Evolutionary conservation across 2,888 invertebrate genomes (phyloP).

Genomic region (Fissipunctia ypsillon): DNA sequence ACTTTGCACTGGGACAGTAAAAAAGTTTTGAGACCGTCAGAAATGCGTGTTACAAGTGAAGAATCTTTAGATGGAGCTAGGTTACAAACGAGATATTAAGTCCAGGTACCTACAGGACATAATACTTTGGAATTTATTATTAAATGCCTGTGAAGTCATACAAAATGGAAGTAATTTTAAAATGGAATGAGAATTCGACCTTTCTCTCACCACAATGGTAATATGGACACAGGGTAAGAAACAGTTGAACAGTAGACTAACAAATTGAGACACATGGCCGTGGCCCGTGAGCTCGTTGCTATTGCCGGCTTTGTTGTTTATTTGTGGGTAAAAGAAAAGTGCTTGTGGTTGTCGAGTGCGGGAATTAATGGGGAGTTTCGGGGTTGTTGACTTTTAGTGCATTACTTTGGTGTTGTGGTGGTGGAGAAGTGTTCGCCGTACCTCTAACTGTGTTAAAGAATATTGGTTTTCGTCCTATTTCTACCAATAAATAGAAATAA

Average conservation of each 20-base stretch:
- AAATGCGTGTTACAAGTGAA: too few species aligned
- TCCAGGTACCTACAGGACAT: too few species aligned
- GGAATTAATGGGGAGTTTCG: background rate
- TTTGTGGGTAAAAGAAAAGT: slow-evolving; percentile 25
- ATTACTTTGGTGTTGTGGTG: background rate
- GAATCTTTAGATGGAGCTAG: too few species aligned
- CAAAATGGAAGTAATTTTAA: too few species aligned
- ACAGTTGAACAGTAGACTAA: slow-evolving; percentile 16
- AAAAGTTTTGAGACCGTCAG: too few species aligned
- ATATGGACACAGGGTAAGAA: too few species aligned
- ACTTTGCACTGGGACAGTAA: background rate
- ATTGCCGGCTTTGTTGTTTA: slow-evolving; percentile 8
- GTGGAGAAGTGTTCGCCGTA: background rate
- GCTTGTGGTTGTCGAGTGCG: background rate
- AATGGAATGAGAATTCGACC: too few species aligned
- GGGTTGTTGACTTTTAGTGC: slow-evolving; percentile 26
- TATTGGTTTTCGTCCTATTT: background rate
- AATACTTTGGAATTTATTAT: too few species aligned
- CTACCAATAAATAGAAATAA: background rate
- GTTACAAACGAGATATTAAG: too few species aligned
- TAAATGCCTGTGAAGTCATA: too few species aligned
- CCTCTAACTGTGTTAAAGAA: background rate
- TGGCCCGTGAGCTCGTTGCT: background rate
- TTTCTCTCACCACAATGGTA: too few species aligned
- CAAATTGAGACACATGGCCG: slow-evolving; percentile 46